These are phyloP conservation scores for Propithecus coquereli DNA, from an alignment of 2,113 vertebrate species.

Conservation along the genomic window DNA sequence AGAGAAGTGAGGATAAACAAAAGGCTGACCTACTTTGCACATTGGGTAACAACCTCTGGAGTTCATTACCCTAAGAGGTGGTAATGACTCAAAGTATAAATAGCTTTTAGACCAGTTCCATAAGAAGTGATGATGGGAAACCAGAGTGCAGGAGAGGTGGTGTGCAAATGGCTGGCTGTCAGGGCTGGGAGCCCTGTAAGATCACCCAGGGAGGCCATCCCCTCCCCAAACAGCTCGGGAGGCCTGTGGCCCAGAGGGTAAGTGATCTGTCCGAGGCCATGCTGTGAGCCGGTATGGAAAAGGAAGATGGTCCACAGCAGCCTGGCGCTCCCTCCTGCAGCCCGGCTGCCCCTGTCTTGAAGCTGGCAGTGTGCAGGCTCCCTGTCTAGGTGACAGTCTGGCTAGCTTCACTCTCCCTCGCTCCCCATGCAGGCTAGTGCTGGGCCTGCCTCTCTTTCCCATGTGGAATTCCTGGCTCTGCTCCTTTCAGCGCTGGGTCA, in stretches of 20 bases:
- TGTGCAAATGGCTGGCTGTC: background rate
- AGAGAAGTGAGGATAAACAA: constrained; percentile 43
- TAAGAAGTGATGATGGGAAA: constrained; percentile 20
- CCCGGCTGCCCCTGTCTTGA: background rate
- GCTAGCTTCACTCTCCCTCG: background rate
- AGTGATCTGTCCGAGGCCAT: background rate
- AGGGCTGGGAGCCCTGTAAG: background rate
- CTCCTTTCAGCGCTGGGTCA: constrained; percentile 60
- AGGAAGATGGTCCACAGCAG: background rate
- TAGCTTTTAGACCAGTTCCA: constrained; percentile 18
- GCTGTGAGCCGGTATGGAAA: background rate
- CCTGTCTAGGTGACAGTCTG: background rate
- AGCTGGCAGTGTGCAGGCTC: background rate
- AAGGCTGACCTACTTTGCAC: constrained; percentile 44
- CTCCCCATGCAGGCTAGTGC: background rate
- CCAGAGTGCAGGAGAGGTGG: background rate
- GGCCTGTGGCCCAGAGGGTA: background rate
- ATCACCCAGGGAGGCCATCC: background rate
- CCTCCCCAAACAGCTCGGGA: background rate
- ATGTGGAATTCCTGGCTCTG: constrained; percentile 64
- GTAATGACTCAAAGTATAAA: constrained; percentile 31
- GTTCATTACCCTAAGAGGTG: constrained; percentile 32
- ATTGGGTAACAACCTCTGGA: constrained; percentile 13
- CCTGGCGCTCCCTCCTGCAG: background rate
- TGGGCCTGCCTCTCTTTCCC: constrained; percentile 52